These are phyloP conservation scores for Pterophyllum scalare DNA, from an alignment of 2,113 vertebrate species.

Conservation along the genomic window DNA sequence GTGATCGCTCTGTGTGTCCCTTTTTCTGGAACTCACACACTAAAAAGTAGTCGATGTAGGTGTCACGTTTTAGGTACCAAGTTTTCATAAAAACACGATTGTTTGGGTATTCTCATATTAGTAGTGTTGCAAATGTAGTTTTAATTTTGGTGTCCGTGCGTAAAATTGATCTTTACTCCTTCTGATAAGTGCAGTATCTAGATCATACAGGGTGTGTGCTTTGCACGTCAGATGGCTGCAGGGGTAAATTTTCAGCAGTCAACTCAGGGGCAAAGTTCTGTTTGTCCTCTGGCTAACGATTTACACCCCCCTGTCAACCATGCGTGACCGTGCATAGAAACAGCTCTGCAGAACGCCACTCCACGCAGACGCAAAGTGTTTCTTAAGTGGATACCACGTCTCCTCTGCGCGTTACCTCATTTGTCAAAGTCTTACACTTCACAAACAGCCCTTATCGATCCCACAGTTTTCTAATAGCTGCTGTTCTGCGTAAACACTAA, in stretches of 20 bases:
- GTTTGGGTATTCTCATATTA: background rate
- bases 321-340: slow-evolving; percentile 10
- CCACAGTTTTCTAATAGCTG: background rate
- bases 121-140: background rate
- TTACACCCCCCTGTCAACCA: slow-evolving; percentile 52
- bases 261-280: slow-evolving; percentile 73
- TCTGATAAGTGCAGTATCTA: background rate
- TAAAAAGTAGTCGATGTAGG: background rate
- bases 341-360: background rate
- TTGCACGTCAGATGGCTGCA: background rate
- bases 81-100: too few relatives aligned
- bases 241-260: background rate
- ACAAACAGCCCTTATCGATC: background rate
- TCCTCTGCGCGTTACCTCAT: background rate
- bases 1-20: background rate
- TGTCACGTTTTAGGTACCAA: fast-evolving
- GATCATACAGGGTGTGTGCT: slow-evolving; percentile 19
- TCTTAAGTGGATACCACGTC: slow-evolving; percentile 6
- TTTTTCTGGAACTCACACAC: background rate
- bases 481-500: background rate
- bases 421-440: slow-evolving; percentile 6
- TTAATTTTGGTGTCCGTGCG: slow-evolving; percentile 11
- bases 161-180: slow-evolving; percentile 30
- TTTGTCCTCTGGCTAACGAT: slow-evolving; percentile 77
- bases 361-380: background rate